Evolutionary conservation across 2,888 invertebrate species (phyloP).

Genomic region (Acrobeloides nanus): DNA sequence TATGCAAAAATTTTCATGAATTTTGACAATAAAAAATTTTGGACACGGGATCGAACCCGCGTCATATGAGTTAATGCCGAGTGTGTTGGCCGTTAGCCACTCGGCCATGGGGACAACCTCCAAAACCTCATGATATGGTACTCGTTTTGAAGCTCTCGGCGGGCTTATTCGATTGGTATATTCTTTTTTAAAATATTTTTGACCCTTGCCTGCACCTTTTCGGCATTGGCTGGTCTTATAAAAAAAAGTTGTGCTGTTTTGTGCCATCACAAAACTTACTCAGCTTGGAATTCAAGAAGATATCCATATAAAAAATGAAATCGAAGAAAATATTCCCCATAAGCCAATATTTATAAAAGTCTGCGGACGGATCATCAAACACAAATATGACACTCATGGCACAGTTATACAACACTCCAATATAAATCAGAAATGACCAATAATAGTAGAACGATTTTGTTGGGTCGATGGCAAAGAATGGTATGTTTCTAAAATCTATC

Average conservation of each 20-base stretch:
- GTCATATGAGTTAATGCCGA: too few relatives aligned
- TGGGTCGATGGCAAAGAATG: conserved; percentile 19
- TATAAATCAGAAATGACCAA: conserved; percentile 39
- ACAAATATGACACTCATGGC: conserved; percentile 47
- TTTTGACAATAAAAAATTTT: too few relatives aligned
- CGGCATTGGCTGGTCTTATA: too few relatives aligned
- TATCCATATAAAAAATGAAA: conserved; percentile 30
- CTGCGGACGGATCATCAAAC: conserved; percentile 38
- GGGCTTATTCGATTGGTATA: too few relatives aligned
- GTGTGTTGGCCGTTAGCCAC: too few relatives aligned
- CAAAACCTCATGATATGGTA: too few relatives aligned
- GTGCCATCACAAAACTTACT: conserved; percentile 22
- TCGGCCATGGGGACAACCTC: too few relatives aligned
- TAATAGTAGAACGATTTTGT: conserved; percentile 34
- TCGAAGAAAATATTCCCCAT: conserved; percentile 34
- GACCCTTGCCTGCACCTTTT: too few relatives aligned
- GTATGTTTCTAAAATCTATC: conserved; percentile 19
- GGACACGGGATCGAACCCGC: too few relatives aligned
- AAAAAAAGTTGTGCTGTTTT: background rate
- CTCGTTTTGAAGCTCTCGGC: too few relatives aligned
- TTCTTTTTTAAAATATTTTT: conserved; percentile 9
- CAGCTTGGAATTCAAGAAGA: conserved; percentile 32
- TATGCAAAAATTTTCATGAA: too few relatives aligned
- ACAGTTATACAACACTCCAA: conserved; percentile 42
- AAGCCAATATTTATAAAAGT: conserved; percentile 30